phyloP scores from a whole-genome alignment of 2,113 vertebrate species.

The Mustelus asterias region DNA sequence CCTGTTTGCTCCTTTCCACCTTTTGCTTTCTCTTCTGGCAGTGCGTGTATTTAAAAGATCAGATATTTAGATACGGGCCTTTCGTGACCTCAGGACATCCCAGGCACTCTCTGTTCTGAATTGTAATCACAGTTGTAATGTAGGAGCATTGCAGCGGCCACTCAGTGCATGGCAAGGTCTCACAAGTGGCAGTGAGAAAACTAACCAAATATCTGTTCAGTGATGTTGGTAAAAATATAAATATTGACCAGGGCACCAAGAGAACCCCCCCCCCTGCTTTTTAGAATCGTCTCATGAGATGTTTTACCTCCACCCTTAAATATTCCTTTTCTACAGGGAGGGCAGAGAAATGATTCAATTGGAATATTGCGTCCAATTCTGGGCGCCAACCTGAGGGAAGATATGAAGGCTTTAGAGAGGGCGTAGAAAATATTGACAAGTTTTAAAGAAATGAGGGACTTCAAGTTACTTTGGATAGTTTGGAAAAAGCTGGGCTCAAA shows the following conservation, averaged over 20 bases:
- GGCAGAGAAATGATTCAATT: neutral
- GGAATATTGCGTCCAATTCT: neutral
- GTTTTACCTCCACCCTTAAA: neutral
- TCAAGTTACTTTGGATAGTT: neutral
- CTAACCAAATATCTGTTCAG: neutral
- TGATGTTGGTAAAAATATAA: neutral
- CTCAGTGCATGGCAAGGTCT: neutral
- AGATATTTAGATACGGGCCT: neutral
- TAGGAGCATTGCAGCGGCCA: neutral
- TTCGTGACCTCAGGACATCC: neutral
- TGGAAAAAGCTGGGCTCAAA: neutral
- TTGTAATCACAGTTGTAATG: neutral
- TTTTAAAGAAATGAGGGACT: neutral
- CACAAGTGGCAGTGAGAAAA: neutral
- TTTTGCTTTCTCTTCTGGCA: neutral
- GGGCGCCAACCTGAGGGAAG: neutral
- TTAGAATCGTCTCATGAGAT: neutral
- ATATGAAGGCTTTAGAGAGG: neutral
- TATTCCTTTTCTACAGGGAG: neutral
- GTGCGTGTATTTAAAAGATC: neutral
- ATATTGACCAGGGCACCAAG: neutral
- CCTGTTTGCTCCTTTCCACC: neutral
- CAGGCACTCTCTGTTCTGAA: neutral
- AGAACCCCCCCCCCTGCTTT: neutral
- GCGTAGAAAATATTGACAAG: neutral